Percentiles rank a stretch among this genome's conserved stretches.
These are phyloP conservation scores for Agrenia bidenticulata DNA, from an alignment of 2,888 invertebrate species.

Conservation along the genomic window DNA sequence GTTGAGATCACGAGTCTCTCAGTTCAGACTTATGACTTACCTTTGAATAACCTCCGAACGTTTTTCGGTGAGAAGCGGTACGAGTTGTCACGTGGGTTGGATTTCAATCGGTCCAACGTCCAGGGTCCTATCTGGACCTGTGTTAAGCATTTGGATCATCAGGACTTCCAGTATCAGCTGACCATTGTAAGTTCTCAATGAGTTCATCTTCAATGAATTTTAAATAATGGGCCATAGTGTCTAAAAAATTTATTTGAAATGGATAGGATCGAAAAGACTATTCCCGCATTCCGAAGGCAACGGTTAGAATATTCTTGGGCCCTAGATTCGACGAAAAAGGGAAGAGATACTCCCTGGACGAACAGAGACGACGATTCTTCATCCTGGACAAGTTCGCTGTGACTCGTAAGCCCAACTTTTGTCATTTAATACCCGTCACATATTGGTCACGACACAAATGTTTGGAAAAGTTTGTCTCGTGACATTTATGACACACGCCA, in stretches of 20 bases:
- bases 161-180: conserved; percentile 53
- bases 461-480: too few species aligned
- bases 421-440: too few species aligned
- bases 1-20: conserved; percentile 28
- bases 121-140: conserved; percentile 45
- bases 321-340: conserved; percentile 68
- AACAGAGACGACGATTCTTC: conserved; percentile 68
- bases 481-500: too few species aligned
- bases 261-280: neutral
- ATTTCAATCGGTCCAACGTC: conserved; percentile 61
- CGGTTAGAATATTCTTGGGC: conserved; percentile 70
- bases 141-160: conserved; percentile 54
- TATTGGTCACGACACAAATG: too few species aligned
- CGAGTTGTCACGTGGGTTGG: conserved; percentile 75
- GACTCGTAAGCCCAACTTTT: conserved; percentile 60
- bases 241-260: neutral
- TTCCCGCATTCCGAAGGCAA: conserved; percentile 61
- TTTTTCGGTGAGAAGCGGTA: conserved; percentile 79
- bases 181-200: conserved; percentile 37
- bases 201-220: conserved; percentile 10
- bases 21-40: conserved; percentile 35
- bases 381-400: conserved; percentile 72
- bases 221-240: neutral
- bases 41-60: conserved; percentile 64
- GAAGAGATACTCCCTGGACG: conserved; percentile 63